Evolutionary conservation across 2,113 vertebrate species (phyloP).

Genomic region (Corythornis vintsioides): DNA sequence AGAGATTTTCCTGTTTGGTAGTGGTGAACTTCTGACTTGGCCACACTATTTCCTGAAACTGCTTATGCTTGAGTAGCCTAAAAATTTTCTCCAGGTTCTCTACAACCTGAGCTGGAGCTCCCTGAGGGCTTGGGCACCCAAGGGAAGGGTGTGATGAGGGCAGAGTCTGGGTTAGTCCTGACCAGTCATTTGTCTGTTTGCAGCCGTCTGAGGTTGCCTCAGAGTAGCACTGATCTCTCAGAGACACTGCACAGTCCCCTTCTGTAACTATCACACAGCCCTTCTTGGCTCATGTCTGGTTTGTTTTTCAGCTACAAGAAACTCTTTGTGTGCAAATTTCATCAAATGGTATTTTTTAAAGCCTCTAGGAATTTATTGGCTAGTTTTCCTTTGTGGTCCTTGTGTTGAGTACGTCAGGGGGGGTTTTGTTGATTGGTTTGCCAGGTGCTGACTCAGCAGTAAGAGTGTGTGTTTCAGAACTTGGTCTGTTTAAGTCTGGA

Average conservation of each 20-base stretch:
- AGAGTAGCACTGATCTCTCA: not conserved
- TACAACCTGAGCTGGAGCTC: not conserved
- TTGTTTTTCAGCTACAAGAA: not conserved
- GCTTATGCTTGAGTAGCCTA: not conserved
- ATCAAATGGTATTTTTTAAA: not conserved
- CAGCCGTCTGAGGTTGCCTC: not conserved
- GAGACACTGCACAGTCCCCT: not conserved
- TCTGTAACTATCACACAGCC: accelerated
- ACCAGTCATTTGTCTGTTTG: not conserved
- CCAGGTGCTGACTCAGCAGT: not conserved
- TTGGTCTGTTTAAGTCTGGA: not conserved
- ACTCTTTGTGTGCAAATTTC: not conserved
- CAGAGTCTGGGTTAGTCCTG: not conserved
- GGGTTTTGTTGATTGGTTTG: not conserved
- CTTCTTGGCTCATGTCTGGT: not conserved
- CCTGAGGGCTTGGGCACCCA: not conserved
- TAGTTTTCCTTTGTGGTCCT: not conserved
- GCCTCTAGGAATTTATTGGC: not conserved
- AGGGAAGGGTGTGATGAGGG: not conserved
- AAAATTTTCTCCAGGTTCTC: not conserved
- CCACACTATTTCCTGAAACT: not conserved
- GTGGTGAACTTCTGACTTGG: not conserved
- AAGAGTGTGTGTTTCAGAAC: not conserved
- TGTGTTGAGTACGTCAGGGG: not conserved
- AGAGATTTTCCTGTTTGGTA: not conserved